phyloP scores from a whole-genome alignment of 1,140 invertebrate species.

The Saccostrea glomerata region DNA sequence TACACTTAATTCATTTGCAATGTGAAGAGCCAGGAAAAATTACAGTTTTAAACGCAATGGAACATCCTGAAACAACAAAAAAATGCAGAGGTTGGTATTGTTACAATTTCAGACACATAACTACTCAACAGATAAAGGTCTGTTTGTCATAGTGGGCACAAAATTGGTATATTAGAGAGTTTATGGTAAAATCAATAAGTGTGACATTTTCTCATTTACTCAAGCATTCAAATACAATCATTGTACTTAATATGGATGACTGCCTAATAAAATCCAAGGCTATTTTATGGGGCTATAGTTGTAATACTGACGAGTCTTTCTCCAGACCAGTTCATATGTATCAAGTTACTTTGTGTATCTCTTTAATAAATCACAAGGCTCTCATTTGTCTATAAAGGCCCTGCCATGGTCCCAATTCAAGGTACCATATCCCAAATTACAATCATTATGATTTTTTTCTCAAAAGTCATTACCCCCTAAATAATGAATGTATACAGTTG shows the following conservation, averaged over 20 bases:
- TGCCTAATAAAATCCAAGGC: neutral
- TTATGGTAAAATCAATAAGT: neutral
- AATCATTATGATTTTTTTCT: too few species aligned
- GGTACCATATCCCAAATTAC: too few species aligned
- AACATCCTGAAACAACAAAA: too few species aligned
- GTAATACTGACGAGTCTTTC: neutral
- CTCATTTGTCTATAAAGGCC: too few species aligned
- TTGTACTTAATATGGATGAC: neutral
- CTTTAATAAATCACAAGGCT: neutral
- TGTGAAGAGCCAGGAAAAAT: too few species aligned
- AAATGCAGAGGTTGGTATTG: neutral
- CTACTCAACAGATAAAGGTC: neutral
- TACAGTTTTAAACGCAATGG: too few species aligned
- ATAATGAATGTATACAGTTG: too few species aligned
- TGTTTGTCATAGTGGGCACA: neutral
- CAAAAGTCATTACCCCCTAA: too few species aligned
- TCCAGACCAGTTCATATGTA: neutral
- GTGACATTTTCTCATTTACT: neutral
- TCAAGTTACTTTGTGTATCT: neutral
- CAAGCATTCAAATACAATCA: neutral
- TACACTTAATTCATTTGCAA: too few species aligned
- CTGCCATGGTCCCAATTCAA: too few species aligned
- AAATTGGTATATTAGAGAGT: neutral
- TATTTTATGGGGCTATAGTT: neutral
- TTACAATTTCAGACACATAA: neutral